Evolutionary conservation across 2,797 vertebrate species (phyloP).

Genomic region (Cirrhinus molitorella): DNA sequence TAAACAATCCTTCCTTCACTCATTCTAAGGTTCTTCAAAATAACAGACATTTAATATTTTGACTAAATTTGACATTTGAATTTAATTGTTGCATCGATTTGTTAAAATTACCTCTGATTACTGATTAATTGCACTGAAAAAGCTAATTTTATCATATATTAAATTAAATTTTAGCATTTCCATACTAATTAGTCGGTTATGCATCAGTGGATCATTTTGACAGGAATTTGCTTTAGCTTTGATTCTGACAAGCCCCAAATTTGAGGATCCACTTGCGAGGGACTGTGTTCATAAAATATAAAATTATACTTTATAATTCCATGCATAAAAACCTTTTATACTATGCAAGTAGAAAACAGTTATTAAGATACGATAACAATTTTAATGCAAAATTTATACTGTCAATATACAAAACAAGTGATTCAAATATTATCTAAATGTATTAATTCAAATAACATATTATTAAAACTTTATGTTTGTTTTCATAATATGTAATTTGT

Average conservation of each 20-base stretch:
- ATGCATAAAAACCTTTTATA: not conserved
- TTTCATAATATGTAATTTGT: too few species aligned
- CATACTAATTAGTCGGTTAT: not conserved
- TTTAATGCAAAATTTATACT: not conserved
- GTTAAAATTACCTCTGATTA: too few species aligned
- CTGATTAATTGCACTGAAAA: too few species aligned
- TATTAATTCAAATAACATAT: too few species aligned
- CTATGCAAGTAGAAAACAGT: not conserved
- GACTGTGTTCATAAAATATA: not conserved
- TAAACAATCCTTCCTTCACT: not conserved
- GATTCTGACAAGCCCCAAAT: not conserved
- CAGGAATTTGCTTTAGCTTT: not conserved
- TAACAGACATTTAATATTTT: not conserved
- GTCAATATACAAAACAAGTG: not conserved
- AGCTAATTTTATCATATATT: too few species aligned
- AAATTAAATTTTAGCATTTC: too few species aligned
- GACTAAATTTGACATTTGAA: too few species aligned
- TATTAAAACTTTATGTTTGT: too few species aligned
- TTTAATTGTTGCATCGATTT: not conserved
- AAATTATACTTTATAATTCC: not conserved
- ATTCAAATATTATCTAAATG: too few species aligned
- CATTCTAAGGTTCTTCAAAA: not conserved
- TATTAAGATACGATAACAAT: not conserved
- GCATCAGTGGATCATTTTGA: not conserved
- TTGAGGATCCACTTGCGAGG: not conserved